Percentiles rank a stretch among this genome's conserved stretches.
Conservation (phyloP, 35 echinoderm and acorn worm genomes). For the Apostichopus japonicus region DNA sequence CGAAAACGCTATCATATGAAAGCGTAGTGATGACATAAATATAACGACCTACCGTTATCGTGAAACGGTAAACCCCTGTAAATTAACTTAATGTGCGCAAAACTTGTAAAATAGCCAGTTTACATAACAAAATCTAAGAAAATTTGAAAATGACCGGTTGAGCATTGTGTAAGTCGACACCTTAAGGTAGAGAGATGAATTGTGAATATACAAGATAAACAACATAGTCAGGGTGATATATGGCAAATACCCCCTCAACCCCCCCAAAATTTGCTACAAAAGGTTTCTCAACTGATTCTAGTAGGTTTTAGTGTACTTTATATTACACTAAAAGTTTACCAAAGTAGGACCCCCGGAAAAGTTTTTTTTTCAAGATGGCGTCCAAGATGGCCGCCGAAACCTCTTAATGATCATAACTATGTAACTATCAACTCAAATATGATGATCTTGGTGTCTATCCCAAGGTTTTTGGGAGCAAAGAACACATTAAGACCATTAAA, state of each 20-base stretch:
- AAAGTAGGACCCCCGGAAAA: conserved; percentile 18
- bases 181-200: too few species aligned
- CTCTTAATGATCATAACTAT: not conserved
- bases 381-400: not conserved
- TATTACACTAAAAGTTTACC: conserved; percentile 12
- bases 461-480: not conserved
- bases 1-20: too few species aligned
- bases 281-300: conserved; percentile 8
- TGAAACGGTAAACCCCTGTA: too few species aligned
- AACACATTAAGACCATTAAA: conserved; percentile 17
- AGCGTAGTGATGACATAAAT: too few species aligned
- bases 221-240: not conserved
- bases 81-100: too few species aligned
- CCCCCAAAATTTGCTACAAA: conserved; percentile 14
- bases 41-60: too few species aligned
- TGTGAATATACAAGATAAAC: too few species aligned
- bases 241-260: not conserved
- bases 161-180: too few species aligned
- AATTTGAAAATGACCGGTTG: too few species aligned
- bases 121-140: too few species aligned
- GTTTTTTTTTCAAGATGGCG: conserved; percentile 6
- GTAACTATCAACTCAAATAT: not conserved
- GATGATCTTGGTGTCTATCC: not conserved
- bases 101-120: too few species aligned
- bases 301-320: not conserved